Conservation (phyloP, 2,113 vertebrate species). For the Menidia beryllina region DNA sequence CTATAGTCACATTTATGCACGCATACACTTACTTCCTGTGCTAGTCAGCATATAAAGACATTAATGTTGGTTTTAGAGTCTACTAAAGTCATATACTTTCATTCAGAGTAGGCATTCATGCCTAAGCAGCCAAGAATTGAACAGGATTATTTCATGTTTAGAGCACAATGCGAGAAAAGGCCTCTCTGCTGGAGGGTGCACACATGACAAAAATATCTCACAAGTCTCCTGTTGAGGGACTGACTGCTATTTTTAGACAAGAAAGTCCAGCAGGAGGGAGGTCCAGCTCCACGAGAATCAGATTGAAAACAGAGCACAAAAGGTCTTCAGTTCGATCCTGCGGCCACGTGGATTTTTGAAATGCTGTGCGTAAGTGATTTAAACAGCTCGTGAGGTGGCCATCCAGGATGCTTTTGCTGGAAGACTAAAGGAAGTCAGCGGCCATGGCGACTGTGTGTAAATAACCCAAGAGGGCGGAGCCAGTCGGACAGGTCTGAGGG, state of each 20-base stretch:
- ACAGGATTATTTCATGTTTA: background rate
- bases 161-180: background rate
- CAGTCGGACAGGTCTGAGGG: background rate
- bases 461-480: background rate
- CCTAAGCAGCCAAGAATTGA: no score
- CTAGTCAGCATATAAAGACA: background rate
- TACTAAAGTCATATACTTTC: background rate
- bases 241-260: slow-evolving; percentile 43
- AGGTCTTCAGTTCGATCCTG: background rate
- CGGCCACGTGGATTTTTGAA: background rate
- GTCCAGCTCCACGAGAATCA: background rate
- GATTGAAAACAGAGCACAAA: background rate
- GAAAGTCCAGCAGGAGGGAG: slow-evolving; percentile 17
- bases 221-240: slow-evolving; percentile 21
- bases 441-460: slow-evolving; percentile 4
- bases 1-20: background rate
- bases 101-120: background rate
- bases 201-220: slow-evolving; percentile 27
- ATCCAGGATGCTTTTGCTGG: background rate
- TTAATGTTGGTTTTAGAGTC: no score
- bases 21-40: background rate
- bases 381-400: slow-evolving; percentile 9
- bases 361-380: background rate
- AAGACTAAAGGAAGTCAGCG: background rate
- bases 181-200: slow-evolving; percentile 17